phyloP scores from a whole-genome alignment of 2,797 vertebrate species.

The Malacoctenus gilli region DNA sequence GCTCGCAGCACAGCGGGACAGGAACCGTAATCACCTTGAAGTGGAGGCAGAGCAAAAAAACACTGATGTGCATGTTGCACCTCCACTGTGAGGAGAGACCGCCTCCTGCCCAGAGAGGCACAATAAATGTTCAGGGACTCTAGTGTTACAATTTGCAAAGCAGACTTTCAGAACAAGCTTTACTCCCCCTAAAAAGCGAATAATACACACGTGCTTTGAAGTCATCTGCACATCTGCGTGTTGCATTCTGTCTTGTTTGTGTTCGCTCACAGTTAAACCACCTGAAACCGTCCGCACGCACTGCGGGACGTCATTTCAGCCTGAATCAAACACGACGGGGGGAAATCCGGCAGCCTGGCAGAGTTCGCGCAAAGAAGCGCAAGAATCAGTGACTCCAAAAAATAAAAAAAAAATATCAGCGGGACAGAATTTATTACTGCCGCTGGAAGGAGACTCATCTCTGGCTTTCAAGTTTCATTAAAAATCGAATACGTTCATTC shows the following conservation, averaged over 20 bases:
- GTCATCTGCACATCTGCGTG: background rate
- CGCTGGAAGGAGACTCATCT: slow-evolving; percentile 34
- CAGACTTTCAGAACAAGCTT: background rate
- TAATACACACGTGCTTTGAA: slow-evolving; percentile 4
- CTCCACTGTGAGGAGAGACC: too few relatives aligned
- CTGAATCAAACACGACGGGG: slow-evolving; percentile 18
- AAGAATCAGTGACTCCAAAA: slow-evolving; percentile 22
- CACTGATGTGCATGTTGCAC: too few relatives aligned
- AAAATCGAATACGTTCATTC: slow-evolving; percentile 41
- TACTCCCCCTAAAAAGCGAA: background rate
- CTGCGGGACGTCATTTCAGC: slow-evolving; percentile 14
- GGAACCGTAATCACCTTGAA: slow-evolving; percentile 3
- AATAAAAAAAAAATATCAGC: slow-evolving; percentile 4
- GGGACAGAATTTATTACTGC: slow-evolving; percentile 39
- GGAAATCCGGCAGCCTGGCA: slow-evolving; percentile 12
- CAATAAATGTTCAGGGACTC: background rate
- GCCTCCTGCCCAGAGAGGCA: too few relatives aligned
- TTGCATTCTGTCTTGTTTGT: background rate
- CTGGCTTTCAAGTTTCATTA: slow-evolving; percentile 60
- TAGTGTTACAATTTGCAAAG: slow-evolving; percentile 1
- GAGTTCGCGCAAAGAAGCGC: slow-evolving; percentile 32
- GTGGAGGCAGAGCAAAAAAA: background rate
- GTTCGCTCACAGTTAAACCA: slow-evolving; percentile 1
- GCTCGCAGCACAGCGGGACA: background rate
- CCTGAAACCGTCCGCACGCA: slow-evolving; percentile 21